Evolutionary conservation across 2,113 vertebrate species (phyloP).

Genomic region (Tricholaema leucomelas): DNA sequence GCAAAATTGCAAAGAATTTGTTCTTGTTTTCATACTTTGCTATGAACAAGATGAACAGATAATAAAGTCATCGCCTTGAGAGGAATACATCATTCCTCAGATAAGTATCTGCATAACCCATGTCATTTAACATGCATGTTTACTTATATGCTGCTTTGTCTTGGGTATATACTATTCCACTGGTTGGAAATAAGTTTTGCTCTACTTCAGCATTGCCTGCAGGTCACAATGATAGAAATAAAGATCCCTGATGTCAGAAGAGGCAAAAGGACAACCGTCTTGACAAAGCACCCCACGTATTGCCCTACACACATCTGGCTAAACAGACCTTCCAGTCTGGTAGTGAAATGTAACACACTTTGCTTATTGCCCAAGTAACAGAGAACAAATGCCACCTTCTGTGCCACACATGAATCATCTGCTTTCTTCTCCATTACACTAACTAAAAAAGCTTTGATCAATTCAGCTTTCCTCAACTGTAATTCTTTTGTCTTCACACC

Average conservation of each 20-base stretch:
- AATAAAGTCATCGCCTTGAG: background rate
- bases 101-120: background rate
- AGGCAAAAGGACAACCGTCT: background rate
- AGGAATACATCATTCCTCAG: background rate
- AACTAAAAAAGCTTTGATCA: constrained; percentile 7
- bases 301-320: background rate
- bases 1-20: background rate
- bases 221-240: background rate
- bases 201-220: background rate
- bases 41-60: background rate
- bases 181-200: background rate
- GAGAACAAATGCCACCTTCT: constrained; percentile 33
- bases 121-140: background rate
- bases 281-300: background rate
- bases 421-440: constrained; percentile 16
- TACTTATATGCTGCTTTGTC: background rate
- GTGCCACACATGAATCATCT: background rate
- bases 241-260: background rate
- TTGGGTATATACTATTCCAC: background rate
- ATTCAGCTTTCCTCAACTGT: accelerated
- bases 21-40: background rate
- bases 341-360: background rate
- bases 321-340: background rate
- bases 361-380: background rate
- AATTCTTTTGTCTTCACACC: background rate